Evolutionary conservation across 2,888 invertebrate species (phyloP).

Genomic region (Andrena trimmerana): DNA sequence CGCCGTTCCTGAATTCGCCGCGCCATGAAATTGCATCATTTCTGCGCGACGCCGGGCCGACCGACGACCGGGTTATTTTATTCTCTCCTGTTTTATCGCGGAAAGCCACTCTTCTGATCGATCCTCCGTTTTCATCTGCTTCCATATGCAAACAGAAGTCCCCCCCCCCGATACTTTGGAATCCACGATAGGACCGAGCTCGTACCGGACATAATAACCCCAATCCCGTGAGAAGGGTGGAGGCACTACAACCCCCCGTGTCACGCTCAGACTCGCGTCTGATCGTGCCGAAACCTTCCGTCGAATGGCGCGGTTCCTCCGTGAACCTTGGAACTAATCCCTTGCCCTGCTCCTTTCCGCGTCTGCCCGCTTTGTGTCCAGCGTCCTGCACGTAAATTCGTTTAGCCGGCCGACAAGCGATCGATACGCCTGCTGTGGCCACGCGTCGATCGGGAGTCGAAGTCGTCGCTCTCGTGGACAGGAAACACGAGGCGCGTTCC

Average conservation of each 20-base stretch:
- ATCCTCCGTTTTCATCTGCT: background rate
- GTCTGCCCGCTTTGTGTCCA: conserved; percentile 10
- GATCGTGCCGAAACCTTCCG: background rate
- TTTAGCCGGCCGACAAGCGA: conserved; percentile 32
- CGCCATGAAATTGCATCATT: background rate
- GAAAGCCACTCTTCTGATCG: background rate
- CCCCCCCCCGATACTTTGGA: background rate
- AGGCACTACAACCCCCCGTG: background rate
- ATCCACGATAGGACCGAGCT: background rate
- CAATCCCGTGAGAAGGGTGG: background rate
- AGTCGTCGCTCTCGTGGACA: background rate
- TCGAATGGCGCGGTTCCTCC: conserved; percentile 9
- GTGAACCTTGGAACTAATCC: conserved; percentile 7
- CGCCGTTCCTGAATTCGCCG: conserved; percentile 4
- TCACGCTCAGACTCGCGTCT: background rate
- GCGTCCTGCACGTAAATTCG: conserved; percentile 43
- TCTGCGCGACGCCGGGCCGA: too few relatives aligned
- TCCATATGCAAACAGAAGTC: too few relatives aligned
- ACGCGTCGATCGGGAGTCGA: background rate
- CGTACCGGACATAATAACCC: background rate
- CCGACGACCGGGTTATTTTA: too few relatives aligned
- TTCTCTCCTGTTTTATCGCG: too few relatives aligned
- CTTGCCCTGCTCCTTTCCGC: background rate
- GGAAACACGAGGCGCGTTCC: background rate
- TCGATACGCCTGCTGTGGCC: conserved; percentile 24